Evolutionary conservation across 2,797 vertebrate genomes (phyloP).

Genomic region (Protonibea diacanthus): DNA sequence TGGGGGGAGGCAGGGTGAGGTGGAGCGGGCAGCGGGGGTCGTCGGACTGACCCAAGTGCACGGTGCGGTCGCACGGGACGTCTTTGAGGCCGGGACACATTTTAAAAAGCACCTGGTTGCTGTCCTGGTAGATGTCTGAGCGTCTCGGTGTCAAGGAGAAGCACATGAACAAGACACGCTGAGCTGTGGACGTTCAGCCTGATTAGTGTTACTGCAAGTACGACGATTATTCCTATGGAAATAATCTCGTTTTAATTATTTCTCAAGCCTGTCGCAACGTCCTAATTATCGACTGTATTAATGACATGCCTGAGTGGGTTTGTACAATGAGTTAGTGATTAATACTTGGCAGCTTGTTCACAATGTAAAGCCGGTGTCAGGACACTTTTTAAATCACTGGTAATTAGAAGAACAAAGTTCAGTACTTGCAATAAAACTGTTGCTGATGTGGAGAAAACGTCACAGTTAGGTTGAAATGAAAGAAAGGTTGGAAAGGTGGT

Average conservation of each 20-base stretch:
- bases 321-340: slow-evolving; percentile 3
- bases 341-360: slow-evolving; percentile 3
- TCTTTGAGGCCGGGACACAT: slow-evolving; percentile 94
- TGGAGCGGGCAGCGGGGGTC: slow-evolving; percentile 95
- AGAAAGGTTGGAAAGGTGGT: neutral
- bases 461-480: neutral
- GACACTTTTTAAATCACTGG: neutral
- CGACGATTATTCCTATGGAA: neutral
- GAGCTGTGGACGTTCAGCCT: too few relatives aligned
- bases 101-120: slow-evolving; percentile 94
- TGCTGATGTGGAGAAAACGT: neutral
- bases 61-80: slow-evolving; percentile 90
- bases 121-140: slow-evolving; percentile 96
- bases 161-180: too few relatives aligned
- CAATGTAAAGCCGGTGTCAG: neutral
- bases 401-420: neutral
- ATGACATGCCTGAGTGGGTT: slow-evolving; percentile 12
- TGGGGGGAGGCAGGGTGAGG: slow-evolving; percentile 91
- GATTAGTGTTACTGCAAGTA: slow-evolving; percentile 10
- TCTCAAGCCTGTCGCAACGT: neutral
- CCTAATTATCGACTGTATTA: neutral
- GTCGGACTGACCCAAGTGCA: slow-evolving; percentile 93
- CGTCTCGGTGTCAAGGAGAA: slow-evolving; percentile 53
- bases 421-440: slow-evolving; percentile 13
- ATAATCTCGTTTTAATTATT: slow-evolving; percentile 23